A percentile compares a stretch with the other conserved stretches of the same genome.
Conservation (phyloP, 1,140 invertebrate genomes). For the Anadara kagoshimensis region DNA sequence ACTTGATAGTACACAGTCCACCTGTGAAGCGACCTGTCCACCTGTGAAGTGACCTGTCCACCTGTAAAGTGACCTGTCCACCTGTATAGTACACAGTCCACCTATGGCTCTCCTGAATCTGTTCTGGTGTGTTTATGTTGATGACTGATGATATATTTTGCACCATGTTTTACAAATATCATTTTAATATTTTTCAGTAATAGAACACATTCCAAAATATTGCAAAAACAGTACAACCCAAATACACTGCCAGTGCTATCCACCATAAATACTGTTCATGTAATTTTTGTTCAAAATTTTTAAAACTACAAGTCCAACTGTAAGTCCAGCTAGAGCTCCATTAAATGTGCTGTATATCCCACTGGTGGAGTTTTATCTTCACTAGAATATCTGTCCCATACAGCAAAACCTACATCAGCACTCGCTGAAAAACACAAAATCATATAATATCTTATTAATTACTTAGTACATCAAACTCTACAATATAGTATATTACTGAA, state of each 20-base stretch:
- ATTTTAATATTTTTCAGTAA: constrained; percentile 44
- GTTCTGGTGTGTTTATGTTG: too few species aligned
- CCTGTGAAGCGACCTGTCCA: too few species aligned
- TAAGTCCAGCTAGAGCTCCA: constrained; percentile 90
- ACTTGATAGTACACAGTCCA: too few species aligned
- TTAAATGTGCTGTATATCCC: constrained; percentile 95
- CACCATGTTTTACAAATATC: not conserved
- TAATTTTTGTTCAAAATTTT: constrained; percentile 97
- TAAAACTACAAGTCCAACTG: constrained; percentile 93
- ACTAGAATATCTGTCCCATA: constrained; percentile 89
- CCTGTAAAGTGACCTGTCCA: too few species aligned
- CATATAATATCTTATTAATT: too few species aligned
- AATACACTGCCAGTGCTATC: constrained; percentile 93
- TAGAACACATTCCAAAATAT: constrained; percentile 86
- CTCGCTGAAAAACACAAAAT: constrained; percentile 79
- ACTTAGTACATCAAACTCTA: too few species aligned
- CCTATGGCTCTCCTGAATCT: too few species aligned
- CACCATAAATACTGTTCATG: constrained; percentile 97
- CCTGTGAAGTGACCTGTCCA: too few species aligned
- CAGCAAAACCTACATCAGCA: constrained; percentile 94
- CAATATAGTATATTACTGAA: too few species aligned
- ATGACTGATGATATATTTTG: too few species aligned
- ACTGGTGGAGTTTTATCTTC: constrained; percentile 78
- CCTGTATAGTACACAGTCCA: too few species aligned
- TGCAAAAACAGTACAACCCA: constrained; percentile 93